Conservation (phyloP, 1,140 invertebrate genomes). For the Apolygus lucorum region DNA sequence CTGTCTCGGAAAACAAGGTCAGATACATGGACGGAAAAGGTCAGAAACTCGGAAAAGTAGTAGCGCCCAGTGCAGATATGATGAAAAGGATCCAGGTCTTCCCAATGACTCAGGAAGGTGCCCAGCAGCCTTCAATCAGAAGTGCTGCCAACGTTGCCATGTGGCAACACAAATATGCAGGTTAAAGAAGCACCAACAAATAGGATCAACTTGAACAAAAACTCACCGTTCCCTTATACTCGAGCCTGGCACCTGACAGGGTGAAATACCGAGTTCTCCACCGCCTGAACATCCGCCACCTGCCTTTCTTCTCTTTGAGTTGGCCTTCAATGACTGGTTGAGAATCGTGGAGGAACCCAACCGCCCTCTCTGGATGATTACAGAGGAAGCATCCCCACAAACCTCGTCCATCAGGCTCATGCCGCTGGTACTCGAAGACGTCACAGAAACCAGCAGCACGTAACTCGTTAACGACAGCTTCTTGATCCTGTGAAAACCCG, state of each 20-base stretch:
- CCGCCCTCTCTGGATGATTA: constrained; percentile 79
- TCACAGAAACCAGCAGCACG: constrained; percentile 82
- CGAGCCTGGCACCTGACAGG: constrained; percentile 79
- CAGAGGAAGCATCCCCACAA: constrained; percentile 82
- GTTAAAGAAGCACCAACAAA: too few species aligned
- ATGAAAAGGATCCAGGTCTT: too few species aligned
- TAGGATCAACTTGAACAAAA: not conserved
- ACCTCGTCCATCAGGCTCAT: constrained; percentile 40
- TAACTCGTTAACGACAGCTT: constrained; percentile 72
- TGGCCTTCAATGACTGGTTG: constrained; percentile 79
- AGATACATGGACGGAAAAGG: too few species aligned
- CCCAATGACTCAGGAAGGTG: too few species aligned
- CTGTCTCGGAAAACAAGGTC: too few species aligned
- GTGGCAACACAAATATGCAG: too few species aligned
- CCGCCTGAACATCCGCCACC: constrained; percentile 79
- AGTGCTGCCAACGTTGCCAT: too few species aligned
- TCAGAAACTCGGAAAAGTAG: too few species aligned
- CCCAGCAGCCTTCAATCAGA: too few species aligned
- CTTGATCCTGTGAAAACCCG: constrained; percentile 58
- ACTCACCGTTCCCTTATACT: constrained; percentile 74
- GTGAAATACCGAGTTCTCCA: constrained; percentile 92
- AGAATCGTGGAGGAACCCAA: constrained; percentile 64
- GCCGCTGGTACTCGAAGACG: constrained; percentile 69
- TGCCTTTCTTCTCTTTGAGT: constrained; percentile 89
- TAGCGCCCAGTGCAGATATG: too few species aligned